These are phyloP conservation scores for Hyperoplus lanceolatus DNA, from an alignment of 2,797 vertebrate species.

Conservation along the genomic window DNA sequence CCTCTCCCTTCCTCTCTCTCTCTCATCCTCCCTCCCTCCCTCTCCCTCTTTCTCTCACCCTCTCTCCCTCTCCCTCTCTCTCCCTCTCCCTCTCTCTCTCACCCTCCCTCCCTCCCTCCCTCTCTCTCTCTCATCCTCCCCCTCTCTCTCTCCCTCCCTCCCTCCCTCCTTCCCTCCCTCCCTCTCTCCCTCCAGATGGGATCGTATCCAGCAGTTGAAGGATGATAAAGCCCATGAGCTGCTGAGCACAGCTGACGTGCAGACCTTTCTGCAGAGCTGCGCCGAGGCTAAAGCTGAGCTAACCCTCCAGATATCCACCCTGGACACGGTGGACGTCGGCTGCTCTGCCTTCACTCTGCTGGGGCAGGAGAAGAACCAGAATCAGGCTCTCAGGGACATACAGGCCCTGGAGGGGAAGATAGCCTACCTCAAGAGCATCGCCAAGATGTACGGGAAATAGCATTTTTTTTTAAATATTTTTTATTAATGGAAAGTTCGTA, in stretches of 20 bases:
- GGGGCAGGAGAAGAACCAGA: slow-evolving; percentile 77
- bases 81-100: too few relatives aligned
- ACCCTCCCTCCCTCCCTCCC: too few relatives aligned
- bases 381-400: slow-evolving; percentile 83
- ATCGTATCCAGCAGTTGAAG: slow-evolving; percentile 87
- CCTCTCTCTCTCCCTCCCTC: too few relatives aligned
- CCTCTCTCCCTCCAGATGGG: slow-evolving; percentile 84
- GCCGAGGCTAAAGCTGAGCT: slow-evolving; percentile 83
- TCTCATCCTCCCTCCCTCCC: too few relatives aligned
- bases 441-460: slow-evolving; percentile 83
- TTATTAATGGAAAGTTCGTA: too few relatives aligned
- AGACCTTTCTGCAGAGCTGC: slow-evolving; percentile 88
- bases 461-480: too few relatives aligned
- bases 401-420: slow-evolving; percentile 87
- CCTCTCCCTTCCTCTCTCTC: too few relatives aligned
- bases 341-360: slow-evolving; percentile 76
- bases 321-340: slow-evolving; percentile 76
- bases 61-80: too few relatives aligned
- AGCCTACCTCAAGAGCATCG: slow-evolving; percentile 86
- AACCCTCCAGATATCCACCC: slow-evolving; percentile 77
- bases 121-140: too few relatives aligned
- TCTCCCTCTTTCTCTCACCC: too few relatives aligned
- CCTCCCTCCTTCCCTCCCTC: too few relatives aligned
- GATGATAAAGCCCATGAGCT: slow-evolving; percentile 89
- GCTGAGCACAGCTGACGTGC: slow-evolving; percentile 83